A percentile compares a stretch with the other conserved stretches of the same genome.
phyloP scores from a whole-genome alignment of 2,888 invertebrate species.

The Cremastobaeus sp. region DNA sequence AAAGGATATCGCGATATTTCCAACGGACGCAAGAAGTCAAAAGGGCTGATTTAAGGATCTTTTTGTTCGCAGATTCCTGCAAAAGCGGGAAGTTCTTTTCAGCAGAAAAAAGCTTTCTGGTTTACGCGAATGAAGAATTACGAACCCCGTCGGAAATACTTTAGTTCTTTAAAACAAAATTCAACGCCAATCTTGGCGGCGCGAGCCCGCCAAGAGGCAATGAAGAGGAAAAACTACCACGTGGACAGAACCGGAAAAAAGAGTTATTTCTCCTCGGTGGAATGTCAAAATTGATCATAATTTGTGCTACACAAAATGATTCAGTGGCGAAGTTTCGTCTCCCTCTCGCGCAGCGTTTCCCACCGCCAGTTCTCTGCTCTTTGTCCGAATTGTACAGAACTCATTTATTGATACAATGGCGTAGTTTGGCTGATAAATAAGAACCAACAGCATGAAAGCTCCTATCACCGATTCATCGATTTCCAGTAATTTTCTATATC shows the following conservation, averaged over 20 bases:
- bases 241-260: not conserved
- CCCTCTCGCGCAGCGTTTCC: too few relatives aligned
- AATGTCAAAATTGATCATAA: slow-evolving; percentile 12
- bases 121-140: slow-evolving; percentile 15
- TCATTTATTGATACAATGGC: too few relatives aligned
- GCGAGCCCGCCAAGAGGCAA: not conserved
- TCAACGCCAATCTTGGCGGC: not conserved
- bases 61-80: not conserved
- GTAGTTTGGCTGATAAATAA: too few relatives aligned
- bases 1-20: too few relatives aligned
- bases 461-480: slow-evolving; percentile 4
- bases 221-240: not conserved
- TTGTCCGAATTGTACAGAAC: not conserved
- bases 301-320: slow-evolving; percentile 1
- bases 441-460: too few relatives aligned
- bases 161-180: slow-evolving; percentile 5
- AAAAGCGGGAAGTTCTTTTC: not conserved
- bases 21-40: not conserved
- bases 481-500: not conserved
- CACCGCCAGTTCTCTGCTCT: not conserved
- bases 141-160: slow-evolving; percentile 6
- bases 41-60: slow-evolving; percentile 5
- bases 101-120: slow-evolving; percentile 11
- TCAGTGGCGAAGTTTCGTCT: too few relatives aligned
- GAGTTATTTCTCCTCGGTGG: not conserved